Evolutionary conservation across 2,888 invertebrate species (phyloP).

Genomic region (Spisula subtruncata): DNA sequence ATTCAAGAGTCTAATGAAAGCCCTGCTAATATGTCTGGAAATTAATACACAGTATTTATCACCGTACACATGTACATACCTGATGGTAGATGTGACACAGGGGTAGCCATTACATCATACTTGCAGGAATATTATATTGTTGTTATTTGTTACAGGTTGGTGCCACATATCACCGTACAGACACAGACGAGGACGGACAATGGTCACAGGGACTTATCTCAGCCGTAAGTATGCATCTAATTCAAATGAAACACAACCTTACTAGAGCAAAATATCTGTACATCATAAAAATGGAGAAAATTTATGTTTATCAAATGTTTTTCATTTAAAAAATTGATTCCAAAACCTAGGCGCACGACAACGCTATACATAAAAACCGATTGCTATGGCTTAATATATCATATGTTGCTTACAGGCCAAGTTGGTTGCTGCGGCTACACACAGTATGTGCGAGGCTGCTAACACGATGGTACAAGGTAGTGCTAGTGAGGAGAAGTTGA

Average conservation of each 20-base stretch:
- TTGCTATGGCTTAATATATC: not conserved
- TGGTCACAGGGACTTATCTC: conserved; percentile 99
- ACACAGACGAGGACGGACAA: conserved; percentile 92
- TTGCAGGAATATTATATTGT: not conserved
- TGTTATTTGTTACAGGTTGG: conserved; percentile 89
- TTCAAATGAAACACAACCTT: too few relatives aligned
- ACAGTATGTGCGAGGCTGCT: conserved; percentile 98
- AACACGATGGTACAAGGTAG: conserved; percentile 95
- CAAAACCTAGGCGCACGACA: too few relatives aligned
- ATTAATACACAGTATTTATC: not conserved
- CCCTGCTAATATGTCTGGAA: too few relatives aligned
- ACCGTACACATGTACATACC: too few relatives aligned
- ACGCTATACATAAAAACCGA: too few relatives aligned
- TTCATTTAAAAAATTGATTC: too few relatives aligned
- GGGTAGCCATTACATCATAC: too few relatives aligned
- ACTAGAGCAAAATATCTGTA: too few relatives aligned
- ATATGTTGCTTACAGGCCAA: conserved; percentile 90
- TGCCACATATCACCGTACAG: conserved; percentile 81
- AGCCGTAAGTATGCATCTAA: conserved; percentile 89
- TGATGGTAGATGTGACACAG: too few relatives aligned
- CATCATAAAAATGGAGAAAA: too few relatives aligned
- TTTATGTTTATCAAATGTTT: too few relatives aligned
- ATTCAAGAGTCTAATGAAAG: too few relatives aligned
- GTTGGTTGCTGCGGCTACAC: conserved; percentile 98
- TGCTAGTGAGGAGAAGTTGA: conserved; percentile 95